Evolutionary conservation across 1,140 invertebrate genomes (phyloP).

Genomic region (Solenopsis fugax): DNA sequence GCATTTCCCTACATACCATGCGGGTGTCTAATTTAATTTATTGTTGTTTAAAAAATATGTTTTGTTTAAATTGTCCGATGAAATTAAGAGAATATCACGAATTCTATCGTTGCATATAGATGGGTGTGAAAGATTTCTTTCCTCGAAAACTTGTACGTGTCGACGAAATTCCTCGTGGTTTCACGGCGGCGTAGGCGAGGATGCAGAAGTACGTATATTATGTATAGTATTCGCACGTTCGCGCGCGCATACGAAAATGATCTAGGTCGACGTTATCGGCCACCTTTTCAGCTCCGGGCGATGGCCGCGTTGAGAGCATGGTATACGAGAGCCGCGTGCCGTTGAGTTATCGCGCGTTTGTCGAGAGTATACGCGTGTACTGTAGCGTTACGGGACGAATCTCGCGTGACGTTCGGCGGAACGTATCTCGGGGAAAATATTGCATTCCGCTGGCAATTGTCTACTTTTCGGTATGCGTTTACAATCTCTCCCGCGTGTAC

Average conservation of each 20-base stretch:
- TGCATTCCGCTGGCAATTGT: slow-evolving; percentile 59
- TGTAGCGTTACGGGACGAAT: slow-evolving; percentile 7
- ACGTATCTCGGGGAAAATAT: slow-evolving; percentile 59
- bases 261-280: slow-evolving; percentile 61
- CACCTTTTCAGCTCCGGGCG: slow-evolving; percentile 53
- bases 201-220: slow-evolving; percentile 21
- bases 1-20: too few species aligned
- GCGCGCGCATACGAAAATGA: slow-evolving; percentile 55
- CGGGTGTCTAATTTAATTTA: too few species aligned
- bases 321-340: slow-evolving; percentile 2
- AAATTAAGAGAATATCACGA: neutral
- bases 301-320: slow-evolving; percentile 49
- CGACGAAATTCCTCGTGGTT: slow-evolving; percentile 46
- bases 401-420: slow-evolving; percentile 41
- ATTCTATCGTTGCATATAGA: slow-evolving; percentile 49
- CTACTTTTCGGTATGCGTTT: slow-evolving; percentile 62
- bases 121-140: slow-evolving; percentile 62
- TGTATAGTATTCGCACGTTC: slow-evolving; percentile 54
- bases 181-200: neutral
- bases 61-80: neutral
- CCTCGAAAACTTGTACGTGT: slow-evolving; percentile 54
- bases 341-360: slow-evolving; percentile 43
- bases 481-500: slow-evolving; percentile 24
- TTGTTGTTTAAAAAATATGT: neutral
- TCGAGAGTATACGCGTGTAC: slow-evolving; percentile 26